These are phyloP conservation scores for Rhopalosiphum nymphaeae DNA, from an alignment of 2,888 invertebrate species.

Conservation along the genomic window DNA sequence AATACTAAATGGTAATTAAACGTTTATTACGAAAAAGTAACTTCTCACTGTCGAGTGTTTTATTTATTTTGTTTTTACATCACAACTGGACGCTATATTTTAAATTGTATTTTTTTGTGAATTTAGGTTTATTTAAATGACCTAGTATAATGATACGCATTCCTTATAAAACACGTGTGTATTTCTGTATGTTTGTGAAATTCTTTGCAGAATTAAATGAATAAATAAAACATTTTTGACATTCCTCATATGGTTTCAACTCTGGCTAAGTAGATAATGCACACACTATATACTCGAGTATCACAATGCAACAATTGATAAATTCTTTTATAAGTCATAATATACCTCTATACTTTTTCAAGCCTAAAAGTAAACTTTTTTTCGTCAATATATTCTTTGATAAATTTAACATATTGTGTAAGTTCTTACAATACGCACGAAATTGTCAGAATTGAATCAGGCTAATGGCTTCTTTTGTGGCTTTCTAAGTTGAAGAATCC, in stretches of 20 bases:
- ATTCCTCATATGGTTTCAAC: slow-evolving; percentile 29
- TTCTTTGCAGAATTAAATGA: slow-evolving; percentile 18
- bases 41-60: neutral
- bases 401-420: slow-evolving; percentile 49
- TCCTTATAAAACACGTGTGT: neutral
- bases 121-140: slow-evolving; percentile 18
- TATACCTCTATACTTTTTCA: slow-evolving; percentile 12
- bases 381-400: slow-evolving; percentile 39
- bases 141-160: slow-evolving; percentile 7
- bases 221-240: slow-evolving; percentile 41
- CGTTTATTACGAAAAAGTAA: neutral
- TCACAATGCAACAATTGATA: slow-evolving; percentile 15
- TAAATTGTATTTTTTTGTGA: neutral
- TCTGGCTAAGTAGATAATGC: slow-evolving; percentile 8
- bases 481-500: slow-evolving; percentile 46
- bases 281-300: neutral
- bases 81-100: neutral
- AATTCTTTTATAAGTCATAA: slow-evolving; percentile 32
- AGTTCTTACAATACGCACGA: slow-evolving; percentile 27
- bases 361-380: slow-evolving; percentile 46
- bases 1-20: neutral
- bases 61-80: slow-evolving; percentile 1
- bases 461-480: slow-evolving; percentile 59
- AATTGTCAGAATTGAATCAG: slow-evolving; percentile 46
- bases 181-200: neutral